Evolutionary conservation across 2,888 invertebrate genomes (phyloP), one percentile per base, ranked within the genome.

Genomic region (Neoitamus cyanurus): DNA sequence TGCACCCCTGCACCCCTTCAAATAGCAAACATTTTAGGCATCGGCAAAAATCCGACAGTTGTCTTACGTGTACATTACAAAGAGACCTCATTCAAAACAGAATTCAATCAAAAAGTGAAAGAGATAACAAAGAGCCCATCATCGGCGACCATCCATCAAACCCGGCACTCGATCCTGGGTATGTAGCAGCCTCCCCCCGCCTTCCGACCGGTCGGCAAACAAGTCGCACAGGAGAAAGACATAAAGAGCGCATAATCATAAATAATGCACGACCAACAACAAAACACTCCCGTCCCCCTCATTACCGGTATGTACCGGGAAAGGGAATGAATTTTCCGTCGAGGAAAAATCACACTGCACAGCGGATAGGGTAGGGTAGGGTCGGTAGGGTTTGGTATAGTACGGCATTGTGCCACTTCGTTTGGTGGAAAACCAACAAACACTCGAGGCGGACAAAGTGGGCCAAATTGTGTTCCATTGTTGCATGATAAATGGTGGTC

Each of bases 381-480:
- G 34, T 36, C n/a, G 28, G 68, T 25, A 28, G 7, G 69, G 11
- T 15, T 28, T 69, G 28, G 9, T 13, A 25, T 31, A 83, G 7
- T 7, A 72, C 42, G 20, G n/a, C 83, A 78, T 48, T 48, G 78
- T 46, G 84, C 84, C 84, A 85, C 84, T 84, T 84, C 77, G 85
- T 84, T 84, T 78, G 84, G 85, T 83, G 85, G 85, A 85, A 84
- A 84, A 85, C 85, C 85, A 86, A 86, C 86, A 86, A 86, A 86
- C 86, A 86, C 86, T 86, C 83, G 85, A 86, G 58, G 42, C 34
- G 75, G 70, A 86, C 84, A 86, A 86, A 86, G 85, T 86, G 85
- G 85, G 84, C 86, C 85, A 86, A 86, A 86, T 86, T 86, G 85
- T 85, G 85, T 82, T 69, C 73, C 84, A 85, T 86, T 86, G 86